These are phyloP conservation scores for Drosophila lini DNA, from an alignment of 1,140 invertebrate species.

Conservation along the genomic window DNA sequence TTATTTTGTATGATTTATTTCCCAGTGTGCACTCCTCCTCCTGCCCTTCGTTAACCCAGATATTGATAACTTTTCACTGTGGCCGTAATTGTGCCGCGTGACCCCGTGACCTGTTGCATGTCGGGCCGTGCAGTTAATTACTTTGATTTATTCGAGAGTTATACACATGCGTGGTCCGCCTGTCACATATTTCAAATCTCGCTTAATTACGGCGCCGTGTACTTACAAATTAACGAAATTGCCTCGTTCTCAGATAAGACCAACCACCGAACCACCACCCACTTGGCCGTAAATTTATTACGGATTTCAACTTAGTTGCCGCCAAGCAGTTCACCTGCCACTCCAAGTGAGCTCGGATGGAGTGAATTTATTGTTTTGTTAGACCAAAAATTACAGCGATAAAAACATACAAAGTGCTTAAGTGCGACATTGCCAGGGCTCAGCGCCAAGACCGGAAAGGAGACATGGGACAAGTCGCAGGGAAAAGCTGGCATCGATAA, in stretches of 20 bases:
- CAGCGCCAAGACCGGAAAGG: neutral
- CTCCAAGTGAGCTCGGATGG: conserved; percentile 17
- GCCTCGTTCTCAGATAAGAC: conserved; percentile 19
- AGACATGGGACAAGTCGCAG: conserved; percentile 18
- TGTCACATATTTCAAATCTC: conserved; percentile 78
- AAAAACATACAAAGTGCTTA: conserved; percentile 62
- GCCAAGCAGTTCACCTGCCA: conserved; percentile 32
- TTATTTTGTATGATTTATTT: neutral
- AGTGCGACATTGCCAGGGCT: conserved; percentile 42
- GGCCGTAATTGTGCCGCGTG: conserved; percentile 31
- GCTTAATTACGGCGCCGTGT: conserved; percentile 70
- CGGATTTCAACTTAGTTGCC: conserved; percentile 41
- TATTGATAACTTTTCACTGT: conserved; percentile 40
- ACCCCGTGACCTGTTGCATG: conserved; percentile 75
- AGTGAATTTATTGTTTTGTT: conserved; percentile 58
- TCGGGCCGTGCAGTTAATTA: conserved; percentile 65
- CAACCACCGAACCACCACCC: neutral
- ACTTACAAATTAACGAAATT: conserved; percentile 77
- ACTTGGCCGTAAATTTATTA: conserved; percentile 37
- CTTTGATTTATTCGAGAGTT: conserved; percentile 76
- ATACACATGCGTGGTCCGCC: conserved; percentile 49
- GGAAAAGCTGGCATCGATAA: conserved; percentile 43
- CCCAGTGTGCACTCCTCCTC: conserved; percentile 20
- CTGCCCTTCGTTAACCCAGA: conserved; percentile 9
- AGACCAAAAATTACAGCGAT: conserved; percentile 63